These are phyloP conservation scores for Thaumatotibia leucotreta DNA, from an alignment of 1,140 invertebrate species.

Conservation along the genomic window DNA sequence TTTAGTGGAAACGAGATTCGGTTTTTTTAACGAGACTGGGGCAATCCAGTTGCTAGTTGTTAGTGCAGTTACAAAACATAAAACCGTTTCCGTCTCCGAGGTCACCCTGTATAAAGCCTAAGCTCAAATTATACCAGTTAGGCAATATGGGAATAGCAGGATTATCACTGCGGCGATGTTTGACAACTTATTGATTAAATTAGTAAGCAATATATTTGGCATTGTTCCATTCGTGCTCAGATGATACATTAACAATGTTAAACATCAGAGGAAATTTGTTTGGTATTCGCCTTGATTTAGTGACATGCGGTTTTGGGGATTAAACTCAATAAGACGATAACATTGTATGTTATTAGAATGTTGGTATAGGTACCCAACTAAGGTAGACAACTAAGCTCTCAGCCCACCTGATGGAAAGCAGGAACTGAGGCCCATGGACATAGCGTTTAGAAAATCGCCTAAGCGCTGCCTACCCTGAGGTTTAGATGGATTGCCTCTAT, in stretches of 20 bases:
- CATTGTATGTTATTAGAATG: too few relatives aligned
- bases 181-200: slow-evolving; percentile 8
- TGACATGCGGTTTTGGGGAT: background rate
- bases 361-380: too few relatives aligned
- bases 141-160: background rate
- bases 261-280: background rate
- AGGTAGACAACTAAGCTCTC: too few relatives aligned
- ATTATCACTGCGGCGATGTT: background rate
- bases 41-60: too few relatives aligned
- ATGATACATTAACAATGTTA: background rate
- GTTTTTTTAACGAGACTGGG: too few relatives aligned
- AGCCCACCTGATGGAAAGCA: too few relatives aligned
- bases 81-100: background rate
- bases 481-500: too few relatives aligned
- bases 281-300: background rate
- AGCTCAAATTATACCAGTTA: background rate
- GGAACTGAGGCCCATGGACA: too few relatives aligned
- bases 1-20: too few relatives aligned
- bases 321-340: background rate
- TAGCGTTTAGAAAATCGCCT: too few relatives aligned
- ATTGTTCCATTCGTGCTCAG: background rate
- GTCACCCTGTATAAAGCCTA: background rate
- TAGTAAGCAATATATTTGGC: slow-evolving; percentile 9
- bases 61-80: too few relatives aligned
- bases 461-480: too few relatives aligned